Conservation (phyloP, 2,888 invertebrate species). For the Rhimphoctona megacephalus region DNA sequence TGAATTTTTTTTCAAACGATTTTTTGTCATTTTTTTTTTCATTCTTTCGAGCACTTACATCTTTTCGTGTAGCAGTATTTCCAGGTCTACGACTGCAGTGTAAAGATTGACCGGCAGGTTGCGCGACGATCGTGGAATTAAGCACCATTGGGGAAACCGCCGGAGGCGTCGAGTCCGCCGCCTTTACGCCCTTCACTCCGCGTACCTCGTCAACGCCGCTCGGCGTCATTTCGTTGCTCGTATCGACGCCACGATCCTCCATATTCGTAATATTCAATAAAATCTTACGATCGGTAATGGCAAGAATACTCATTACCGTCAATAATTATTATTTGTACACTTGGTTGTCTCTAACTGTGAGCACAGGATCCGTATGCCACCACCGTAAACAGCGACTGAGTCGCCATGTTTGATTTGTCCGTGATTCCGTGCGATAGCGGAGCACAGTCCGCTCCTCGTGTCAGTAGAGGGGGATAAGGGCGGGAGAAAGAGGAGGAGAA, state of each 20-base stretch:
- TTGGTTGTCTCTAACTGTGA: conserved; percentile 67
- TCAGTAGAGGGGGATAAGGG: conserved; percentile 36
- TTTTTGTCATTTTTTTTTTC: neutral
- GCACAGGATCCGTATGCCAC: conserved; percentile 77
- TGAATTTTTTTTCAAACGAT: neutral
- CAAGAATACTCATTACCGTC: conserved; percentile 86
- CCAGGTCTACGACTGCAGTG: conserved; percentile 73
- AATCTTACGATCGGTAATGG: conserved; percentile 75
- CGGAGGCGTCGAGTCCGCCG: conserved; percentile 81
- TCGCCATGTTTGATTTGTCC: conserved; percentile 83
- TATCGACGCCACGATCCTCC: conserved; percentile 75
- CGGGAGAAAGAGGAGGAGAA: conserved; percentile 43
- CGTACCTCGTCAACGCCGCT: conserved; percentile 71
- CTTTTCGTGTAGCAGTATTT: conserved; percentile 73
- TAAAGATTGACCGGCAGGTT: conserved; percentile 79
- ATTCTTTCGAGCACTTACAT: conserved; percentile 71
- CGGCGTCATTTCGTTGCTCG: conserved; percentile 73
- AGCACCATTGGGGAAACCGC: conserved; percentile 76
- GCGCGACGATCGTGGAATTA: conserved; percentile 74
- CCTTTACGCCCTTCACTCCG: conserved; percentile 80
- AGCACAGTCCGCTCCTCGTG: conserved; percentile 51
- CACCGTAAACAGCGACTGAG: conserved; percentile 83
- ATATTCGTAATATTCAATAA: conserved; percentile 79
- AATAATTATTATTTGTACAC: conserved; percentile 74
- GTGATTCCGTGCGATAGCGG: conserved; percentile 74